phyloP scores from a whole-genome alignment of 2,113 vertebrate genomes.

The Callorhinus ursinus region DNA sequence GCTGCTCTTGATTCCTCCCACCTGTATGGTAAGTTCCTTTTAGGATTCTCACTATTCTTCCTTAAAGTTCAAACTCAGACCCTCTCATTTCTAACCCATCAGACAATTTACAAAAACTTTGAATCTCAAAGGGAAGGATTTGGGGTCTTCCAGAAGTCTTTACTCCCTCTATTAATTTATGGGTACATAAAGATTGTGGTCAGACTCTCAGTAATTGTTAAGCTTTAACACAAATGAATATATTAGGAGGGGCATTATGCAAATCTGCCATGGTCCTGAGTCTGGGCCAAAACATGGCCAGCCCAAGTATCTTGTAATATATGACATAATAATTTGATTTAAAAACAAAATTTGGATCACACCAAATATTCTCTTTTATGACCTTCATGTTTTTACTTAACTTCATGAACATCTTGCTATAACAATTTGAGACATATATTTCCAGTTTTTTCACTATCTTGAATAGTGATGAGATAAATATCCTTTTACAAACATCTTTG shows the following conservation, averaged over 20 bases:
- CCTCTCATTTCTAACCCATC: background rate
- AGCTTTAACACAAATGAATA: background rate
- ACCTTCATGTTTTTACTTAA: background rate
- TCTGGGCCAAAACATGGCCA: background rate
- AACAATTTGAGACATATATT: background rate
- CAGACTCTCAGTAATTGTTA: background rate
- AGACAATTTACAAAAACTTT: background rate
- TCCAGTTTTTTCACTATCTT: background rate
- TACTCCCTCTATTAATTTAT: background rate
- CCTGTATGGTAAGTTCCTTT: background rate
- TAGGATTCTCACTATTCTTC: background rate
- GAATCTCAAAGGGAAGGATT: background rate
- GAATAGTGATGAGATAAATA: background rate
- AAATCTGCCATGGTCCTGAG: background rate
- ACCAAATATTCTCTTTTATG: conserved; percentile 1
- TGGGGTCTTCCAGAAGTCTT: background rate
- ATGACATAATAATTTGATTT: background rate
- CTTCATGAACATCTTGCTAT: background rate
- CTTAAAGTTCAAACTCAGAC: background rate
- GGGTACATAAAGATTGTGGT: background rate
- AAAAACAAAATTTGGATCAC: conserved; percentile 17
- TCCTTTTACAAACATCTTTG: background rate
- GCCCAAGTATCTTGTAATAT: background rate
- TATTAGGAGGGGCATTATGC: background rate
- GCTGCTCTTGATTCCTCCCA: background rate